phyloP scores from a whole-genome alignment of 2,888 invertebrate species.

The Adelphocoris suturalis region DNA sequence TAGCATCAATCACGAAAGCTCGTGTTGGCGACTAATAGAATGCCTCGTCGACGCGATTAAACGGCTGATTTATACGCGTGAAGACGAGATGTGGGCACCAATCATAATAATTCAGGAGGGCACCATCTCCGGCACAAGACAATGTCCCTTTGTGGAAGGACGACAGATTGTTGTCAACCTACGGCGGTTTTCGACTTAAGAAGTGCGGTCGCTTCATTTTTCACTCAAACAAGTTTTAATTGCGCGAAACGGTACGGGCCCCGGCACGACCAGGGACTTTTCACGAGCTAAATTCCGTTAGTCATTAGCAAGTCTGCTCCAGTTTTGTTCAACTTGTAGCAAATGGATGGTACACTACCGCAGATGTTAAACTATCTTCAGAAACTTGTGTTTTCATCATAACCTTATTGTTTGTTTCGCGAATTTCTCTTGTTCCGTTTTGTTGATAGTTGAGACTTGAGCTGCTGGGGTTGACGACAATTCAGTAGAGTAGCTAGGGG shows the following conservation, averaged over 20 bases:
- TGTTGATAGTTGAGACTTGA: too few relatives aligned
- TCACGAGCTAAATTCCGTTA: too few relatives aligned
- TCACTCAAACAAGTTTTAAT: background rate
- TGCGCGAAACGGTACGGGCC: background rate
- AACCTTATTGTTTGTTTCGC: too few relatives aligned
- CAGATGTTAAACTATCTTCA: too few relatives aligned
- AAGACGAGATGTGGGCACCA: slow-evolving; percentile 51
- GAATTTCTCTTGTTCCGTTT: too few relatives aligned
- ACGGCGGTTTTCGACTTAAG: background rate
- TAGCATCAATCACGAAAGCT: background rate
- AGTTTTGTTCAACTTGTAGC: too few relatives aligned
- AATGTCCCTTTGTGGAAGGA: slow-evolving; percentile 5
- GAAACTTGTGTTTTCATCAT: too few relatives aligned
- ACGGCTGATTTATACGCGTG: slow-evolving; percentile 41
- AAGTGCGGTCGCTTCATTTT: slow-evolving; percentile 6
- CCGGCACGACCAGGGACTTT: too few relatives aligned
- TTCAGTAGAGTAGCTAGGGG: too few relatives aligned
- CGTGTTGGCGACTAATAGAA: slow-evolving; percentile 43
- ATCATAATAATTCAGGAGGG: slow-evolving; percentile 30
- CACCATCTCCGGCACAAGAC: background rate
- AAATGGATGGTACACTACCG: too few relatives aligned
- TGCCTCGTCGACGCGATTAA: slow-evolving; percentile 33
- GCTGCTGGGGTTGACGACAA: too few relatives aligned
- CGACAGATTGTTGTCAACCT: slow-evolving; percentile 13
- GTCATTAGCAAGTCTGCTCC: too few relatives aligned